Base-by-base conservation (phyloP, 2,797 vertebrate genomes). In the Hipposideros larvatus region DNA sequence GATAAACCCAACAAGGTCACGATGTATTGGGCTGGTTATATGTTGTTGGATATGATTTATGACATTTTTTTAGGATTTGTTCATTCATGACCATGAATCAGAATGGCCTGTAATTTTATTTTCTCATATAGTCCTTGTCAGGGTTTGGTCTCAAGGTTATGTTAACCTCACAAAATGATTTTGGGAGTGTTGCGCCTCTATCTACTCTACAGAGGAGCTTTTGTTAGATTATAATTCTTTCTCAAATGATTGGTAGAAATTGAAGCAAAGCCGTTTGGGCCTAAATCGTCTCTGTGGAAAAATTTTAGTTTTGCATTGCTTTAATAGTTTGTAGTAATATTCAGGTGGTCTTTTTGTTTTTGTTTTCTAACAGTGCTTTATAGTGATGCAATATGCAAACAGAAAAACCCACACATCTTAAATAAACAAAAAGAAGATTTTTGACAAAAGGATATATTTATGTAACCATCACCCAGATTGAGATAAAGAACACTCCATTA, bases 11-110 rank as follows among this genome's bases (percentile, higher is more conserved):
- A 84, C 57, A 70, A 90, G 53, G 75, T 79, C 90, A 66, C 87
- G 90, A 90, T 92, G 14, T 82, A 80, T 97, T 92, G 90, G 4
- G 15, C 14, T 94, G 46, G 92, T 96, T 92, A 75, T 90, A 61
- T 80, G 74, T 92, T 80, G 55, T 88, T 87, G 16, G 37, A 37
- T 73, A 85, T 88, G 28, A 94, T 87, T 96, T 90, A 88, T 43
- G 46, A 88, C 53, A 84, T 78, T 78, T 90, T 90, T 96, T 46
- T 51, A 78, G 57, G 7, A 37, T 87, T 91, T 79, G 5, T 82
- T 83, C 55, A 57, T 59, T 92, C 15, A 34, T 78, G 91, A 43
- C 51, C 6, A 59, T 93, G 90, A 95, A 37, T 95, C 66, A 92
- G 61, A 96, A 87, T 51, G 57, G 57, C 46, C 41, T 91, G 19